Evolutionary conservation across 2,797 vertebrate genomes (phyloP).

Genomic region (Cygnus olor): DNA sequence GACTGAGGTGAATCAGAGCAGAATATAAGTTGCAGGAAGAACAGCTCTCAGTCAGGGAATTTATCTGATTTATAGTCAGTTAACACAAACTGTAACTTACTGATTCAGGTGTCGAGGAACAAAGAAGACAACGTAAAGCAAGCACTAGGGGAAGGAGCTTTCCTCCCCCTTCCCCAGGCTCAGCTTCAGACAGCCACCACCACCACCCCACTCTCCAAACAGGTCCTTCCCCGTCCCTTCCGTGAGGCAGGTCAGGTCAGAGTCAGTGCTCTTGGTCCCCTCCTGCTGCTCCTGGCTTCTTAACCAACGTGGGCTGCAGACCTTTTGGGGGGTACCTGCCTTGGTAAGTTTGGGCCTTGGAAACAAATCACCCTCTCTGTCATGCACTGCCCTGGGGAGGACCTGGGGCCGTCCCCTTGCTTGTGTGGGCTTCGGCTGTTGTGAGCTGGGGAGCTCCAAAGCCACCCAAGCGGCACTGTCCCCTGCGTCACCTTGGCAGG

Average conservation of each 20-base stretch:
- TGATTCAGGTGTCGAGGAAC: not conserved
- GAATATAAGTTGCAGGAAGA: not conserved
- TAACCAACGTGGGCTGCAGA: not conserved
- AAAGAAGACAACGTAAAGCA: not conserved
- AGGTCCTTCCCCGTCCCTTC: not conserved
- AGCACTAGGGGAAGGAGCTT: fast-evolving
- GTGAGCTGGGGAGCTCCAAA: not conserved
- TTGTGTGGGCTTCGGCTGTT: fast-evolving
- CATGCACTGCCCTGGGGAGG: fast-evolving
- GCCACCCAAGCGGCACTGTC: fast-evolving
- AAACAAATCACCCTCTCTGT: not conserved
- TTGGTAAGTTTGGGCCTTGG: not conserved
- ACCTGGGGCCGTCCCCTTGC: fast-evolving
- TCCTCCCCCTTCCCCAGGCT: not conserved
- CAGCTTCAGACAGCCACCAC: fast-evolving
- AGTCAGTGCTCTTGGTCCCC: not conserved
- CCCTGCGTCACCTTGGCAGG: not conserved
- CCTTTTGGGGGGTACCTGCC: not conserved
- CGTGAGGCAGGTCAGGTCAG: fast-evolving
- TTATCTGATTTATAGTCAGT: not conserved
- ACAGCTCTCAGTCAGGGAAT: not conserved
- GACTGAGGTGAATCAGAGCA: no score
- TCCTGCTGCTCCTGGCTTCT: not conserved
- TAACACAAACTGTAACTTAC: fast-evolving
- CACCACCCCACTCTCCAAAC: no score